Evolutionary conservation across 53 echinoderm and acorn worm species (phyloP).

Genomic region (Holothuria leucospilota): DNA sequence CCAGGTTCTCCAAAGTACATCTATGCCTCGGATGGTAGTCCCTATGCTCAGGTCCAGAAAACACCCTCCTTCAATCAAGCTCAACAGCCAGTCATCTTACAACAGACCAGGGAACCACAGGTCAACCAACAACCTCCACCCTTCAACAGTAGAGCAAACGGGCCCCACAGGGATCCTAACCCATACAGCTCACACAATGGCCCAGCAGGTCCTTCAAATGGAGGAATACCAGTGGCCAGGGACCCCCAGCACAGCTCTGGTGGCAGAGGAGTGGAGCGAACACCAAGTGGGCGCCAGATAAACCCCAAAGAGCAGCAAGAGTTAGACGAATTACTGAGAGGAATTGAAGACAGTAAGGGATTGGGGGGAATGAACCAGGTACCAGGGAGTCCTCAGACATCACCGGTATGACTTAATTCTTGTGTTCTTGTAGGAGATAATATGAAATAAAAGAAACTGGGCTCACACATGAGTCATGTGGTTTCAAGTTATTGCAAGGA

Average conservation of each 20-base stretch:
- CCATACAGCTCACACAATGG: conserved; percentile 60
- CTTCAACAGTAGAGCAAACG: conserved; percentile 26
- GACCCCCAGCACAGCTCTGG: neutral
- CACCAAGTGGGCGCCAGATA: conserved; percentile 61
- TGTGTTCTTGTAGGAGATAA: neutral
- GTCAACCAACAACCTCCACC: conserved; percentile 1
- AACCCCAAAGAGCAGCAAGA: conserved; percentile 80
- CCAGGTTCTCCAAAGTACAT: conserved; percentile 77
- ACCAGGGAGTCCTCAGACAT: conserved; percentile 34
- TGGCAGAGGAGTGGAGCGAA: conserved; percentile 10
- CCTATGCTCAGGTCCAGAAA: conserved; percentile 97
- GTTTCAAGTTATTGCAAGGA: too few species aligned
- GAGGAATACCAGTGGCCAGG: neutral
- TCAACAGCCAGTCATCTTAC: conserved; percentile 51
- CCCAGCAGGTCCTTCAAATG: conserved; percentile 14
- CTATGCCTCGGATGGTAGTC: conserved; percentile 91
- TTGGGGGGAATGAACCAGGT: neutral
- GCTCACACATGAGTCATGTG: too few species aligned
- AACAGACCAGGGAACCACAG: neutral
- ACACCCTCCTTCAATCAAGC: conserved; percentile 57
- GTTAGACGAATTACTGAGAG: conserved; percentile 80
- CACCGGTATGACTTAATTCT: conserved; percentile 29
- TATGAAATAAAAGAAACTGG: too few species aligned
- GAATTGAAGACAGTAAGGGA: conserved; percentile 62
- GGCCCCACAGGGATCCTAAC: conserved; percentile 19